Percentiles rank a stretch among this genome's conserved stretches.
Conservation (phyloP, 2,113 vertebrate species). For the Sinosuthora webbiana region DNA sequence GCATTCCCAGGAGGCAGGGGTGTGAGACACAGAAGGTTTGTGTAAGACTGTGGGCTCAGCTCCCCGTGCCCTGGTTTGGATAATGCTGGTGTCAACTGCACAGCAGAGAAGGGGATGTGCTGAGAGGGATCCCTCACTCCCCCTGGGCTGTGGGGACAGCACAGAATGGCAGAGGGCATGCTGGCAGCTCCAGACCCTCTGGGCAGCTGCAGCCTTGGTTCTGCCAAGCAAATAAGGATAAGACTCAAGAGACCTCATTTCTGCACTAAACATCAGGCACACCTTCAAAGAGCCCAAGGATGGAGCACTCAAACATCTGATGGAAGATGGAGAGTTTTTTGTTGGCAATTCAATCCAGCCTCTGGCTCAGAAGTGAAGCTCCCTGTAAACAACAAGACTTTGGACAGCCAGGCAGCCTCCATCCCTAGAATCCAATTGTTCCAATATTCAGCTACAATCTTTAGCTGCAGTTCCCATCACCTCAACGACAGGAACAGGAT, state of each 20-base stretch:
- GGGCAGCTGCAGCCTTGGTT: background rate
- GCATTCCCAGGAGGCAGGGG: background rate
- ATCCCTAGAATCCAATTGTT: accelerated
- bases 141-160: background rate
- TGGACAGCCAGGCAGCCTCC: background rate
- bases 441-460: background rate
- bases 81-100: background rate
- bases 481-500: background rate
- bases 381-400: background rate
- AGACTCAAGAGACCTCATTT: background rate
- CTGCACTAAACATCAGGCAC: background rate
- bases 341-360: background rate
- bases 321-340: background rate
- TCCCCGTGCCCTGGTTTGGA: background rate
- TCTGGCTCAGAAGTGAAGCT: background rate
- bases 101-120: background rate
- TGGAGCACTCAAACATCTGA: background rate
- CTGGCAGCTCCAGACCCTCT: background rate
- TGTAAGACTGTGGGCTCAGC: background rate
- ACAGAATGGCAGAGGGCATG: background rate
- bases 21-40: background rate
- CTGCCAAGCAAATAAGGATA: background rate
- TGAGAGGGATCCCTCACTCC: background rate
- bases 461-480: background rate
- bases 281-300: background rate